Evolutionary conservation across 1,140 invertebrate species (phyloP).

Genomic region (Halictus rubicundus): DNA sequence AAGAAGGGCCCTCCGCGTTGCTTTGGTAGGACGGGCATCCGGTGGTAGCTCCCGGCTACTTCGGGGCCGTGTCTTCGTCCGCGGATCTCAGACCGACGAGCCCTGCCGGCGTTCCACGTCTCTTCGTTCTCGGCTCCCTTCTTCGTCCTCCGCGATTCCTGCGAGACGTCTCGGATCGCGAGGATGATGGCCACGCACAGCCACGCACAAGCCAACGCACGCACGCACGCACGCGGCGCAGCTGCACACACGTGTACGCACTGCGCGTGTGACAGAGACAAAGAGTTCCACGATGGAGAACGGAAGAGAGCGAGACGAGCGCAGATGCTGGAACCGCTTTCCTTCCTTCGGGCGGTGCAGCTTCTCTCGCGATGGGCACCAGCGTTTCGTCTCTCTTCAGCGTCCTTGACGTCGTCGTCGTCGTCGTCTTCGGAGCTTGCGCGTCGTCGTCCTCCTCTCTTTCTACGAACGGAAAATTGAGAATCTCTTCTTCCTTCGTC

Average conservation of each 20-base stretch:
- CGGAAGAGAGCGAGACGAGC: slow-evolving; percentile 51
- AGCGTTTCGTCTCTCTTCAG: slow-evolving; percentile 42
- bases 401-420: slow-evolving; percentile 31
- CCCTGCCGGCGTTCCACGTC: slow-evolving; percentile 24
- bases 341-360: slow-evolving; percentile 77
- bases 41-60: slow-evolving; percentile 58
- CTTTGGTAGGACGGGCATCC: neutral
- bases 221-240: neutral
- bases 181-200: slow-evolving; percentile 58
- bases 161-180: slow-evolving; percentile 51
- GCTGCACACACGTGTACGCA: neutral
- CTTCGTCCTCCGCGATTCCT: slow-evolving; percentile 9
- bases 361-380: slow-evolving; percentile 74
- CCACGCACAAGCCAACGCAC: neutral
- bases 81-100: slow-evolving; percentile 8
- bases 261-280: slow-evolving; percentile 28
- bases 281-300: slow-evolving; percentile 7
- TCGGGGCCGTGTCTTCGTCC: slow-evolving; percentile 12
- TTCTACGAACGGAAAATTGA: neutral
- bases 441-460: slow-evolving; percentile 8
- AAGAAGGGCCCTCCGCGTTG: slow-evolving; percentile 30
- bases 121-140: slow-evolving; percentile 31
- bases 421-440: slow-evolving; percentile 11
- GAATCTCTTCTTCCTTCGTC: slow-evolving; percentile 39
- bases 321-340: slow-evolving; percentile 62